Evolutionary conservation across 2,888 invertebrate genomes (phyloP).

Genomic region (Mongoloraphidia duomilia): DNA sequence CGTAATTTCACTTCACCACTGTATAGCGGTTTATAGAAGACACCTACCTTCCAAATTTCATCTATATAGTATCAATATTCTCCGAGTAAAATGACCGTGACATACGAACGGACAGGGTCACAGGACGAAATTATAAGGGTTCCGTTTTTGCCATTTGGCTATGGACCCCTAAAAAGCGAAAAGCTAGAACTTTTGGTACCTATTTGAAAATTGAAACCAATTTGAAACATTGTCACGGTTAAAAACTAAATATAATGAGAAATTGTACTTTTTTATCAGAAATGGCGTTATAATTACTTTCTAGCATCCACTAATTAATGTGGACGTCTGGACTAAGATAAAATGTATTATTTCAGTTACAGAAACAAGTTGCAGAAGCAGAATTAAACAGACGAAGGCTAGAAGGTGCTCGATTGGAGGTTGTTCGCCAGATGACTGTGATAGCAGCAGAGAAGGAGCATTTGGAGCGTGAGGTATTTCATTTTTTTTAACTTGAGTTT

Average conservation of each 20-base stretch:
- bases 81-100: too few species aligned
- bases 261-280: background rate
- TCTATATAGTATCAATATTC: too few species aligned
- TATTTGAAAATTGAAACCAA: too few species aligned
- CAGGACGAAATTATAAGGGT: too few species aligned
- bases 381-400: slow-evolving; percentile 38
- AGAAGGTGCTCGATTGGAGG: slow-evolving; percentile 41
- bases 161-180: too few species aligned
- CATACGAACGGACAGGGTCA: too few species aligned
- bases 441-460: slow-evolving; percentile 41
- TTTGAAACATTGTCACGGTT: background rate
- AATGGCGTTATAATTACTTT: background rate
- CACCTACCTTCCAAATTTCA: too few species aligned
- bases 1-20: too few species aligned
- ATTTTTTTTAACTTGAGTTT: background rate
- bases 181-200: too few species aligned
- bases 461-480: slow-evolving; percentile 38
- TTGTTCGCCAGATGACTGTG: slow-evolving; percentile 40
- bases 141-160: too few species aligned
- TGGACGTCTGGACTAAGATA: too few species aligned
- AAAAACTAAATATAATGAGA: background rate
- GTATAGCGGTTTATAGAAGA: too few species aligned
- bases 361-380: slow-evolving; percentile 39
- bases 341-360: slow-evolving; percentile 28
- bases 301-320: background rate